These are phyloP conservation scores for Aquatica leii DNA, from an alignment of 2,888 invertebrate genomes.

Conservation along the genomic window DNA sequence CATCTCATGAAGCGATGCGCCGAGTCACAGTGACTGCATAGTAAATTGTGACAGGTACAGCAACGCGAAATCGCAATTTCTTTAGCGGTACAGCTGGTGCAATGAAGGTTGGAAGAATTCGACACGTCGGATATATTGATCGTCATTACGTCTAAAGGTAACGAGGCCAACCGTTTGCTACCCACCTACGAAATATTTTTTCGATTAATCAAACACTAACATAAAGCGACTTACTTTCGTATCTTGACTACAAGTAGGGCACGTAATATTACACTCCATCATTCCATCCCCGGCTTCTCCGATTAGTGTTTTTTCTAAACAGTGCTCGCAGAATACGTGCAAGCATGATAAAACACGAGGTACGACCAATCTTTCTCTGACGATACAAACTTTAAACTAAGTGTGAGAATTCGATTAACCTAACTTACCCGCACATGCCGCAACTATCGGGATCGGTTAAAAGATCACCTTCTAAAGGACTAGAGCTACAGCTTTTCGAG, in stretches of 20 bases:
- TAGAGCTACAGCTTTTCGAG: slow-evolving; percentile 54
- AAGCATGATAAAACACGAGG: slow-evolving; percentile 92
- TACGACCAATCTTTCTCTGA: slow-evolving; percentile 77
- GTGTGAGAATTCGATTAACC: too few species aligned
- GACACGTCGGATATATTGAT: slow-evolving; percentile 86
- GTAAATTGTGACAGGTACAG: slow-evolving; percentile 92
- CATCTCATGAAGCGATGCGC: slow-evolving; percentile 97
- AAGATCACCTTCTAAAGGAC: slow-evolving; percentile 58
- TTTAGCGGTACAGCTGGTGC: slow-evolving; percentile 95
- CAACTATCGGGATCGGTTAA: slow-evolving; percentile 60
- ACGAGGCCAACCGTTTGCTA: slow-evolving; percentile 77
- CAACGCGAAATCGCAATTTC: slow-evolving; percentile 94
- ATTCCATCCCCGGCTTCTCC: slow-evolving; percentile 75
- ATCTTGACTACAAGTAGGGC: slow-evolving; percentile 86
- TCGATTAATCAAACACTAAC: background rate
- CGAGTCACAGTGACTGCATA: slow-evolving; percentile 93
- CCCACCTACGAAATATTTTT: slow-evolving; percentile 66
- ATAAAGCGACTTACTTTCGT: slow-evolving; percentile 69
- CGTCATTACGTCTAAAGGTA: slow-evolving; percentile 87
- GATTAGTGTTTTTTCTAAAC: slow-evolving; percentile 82
- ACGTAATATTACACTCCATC: slow-evolving; percentile 71
- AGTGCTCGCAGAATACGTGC: slow-evolving; percentile 94
- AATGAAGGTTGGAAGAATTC: slow-evolving; percentile 71
- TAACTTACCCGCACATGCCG: slow-evolving; percentile 60
- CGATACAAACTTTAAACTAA: too few species aligned